These are phyloP conservation scores for Cephus sareptanus DNA, from an alignment of 2,888 invertebrate species.

Conservation along the genomic window DNA sequence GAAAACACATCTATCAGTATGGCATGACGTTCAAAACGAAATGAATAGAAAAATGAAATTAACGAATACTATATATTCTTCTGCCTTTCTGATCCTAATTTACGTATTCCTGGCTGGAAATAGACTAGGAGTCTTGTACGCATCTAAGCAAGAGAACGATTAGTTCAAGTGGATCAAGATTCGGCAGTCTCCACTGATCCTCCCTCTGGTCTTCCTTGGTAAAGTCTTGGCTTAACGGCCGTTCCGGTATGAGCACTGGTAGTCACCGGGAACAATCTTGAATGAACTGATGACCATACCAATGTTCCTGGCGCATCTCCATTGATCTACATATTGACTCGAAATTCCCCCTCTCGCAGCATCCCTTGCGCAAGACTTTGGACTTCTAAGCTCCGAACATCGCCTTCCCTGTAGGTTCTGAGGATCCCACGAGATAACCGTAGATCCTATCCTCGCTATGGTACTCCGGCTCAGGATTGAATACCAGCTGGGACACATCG, in stretches of 20 bases:
- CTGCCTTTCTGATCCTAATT: neutral
- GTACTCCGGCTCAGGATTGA: neutral
- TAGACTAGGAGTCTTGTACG: neutral
- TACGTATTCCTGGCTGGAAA: neutral
- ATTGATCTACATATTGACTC: neutral
- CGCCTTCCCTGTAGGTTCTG: neutral
- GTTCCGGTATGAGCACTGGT: neutral
- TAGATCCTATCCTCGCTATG: neutral
- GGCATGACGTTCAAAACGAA: conserved; percentile 38
- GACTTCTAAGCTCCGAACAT: too few relatives aligned
- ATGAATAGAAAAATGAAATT: neutral
- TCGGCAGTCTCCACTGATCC: neutral
- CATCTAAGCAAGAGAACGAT: neutral
- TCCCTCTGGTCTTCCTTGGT: neutral
- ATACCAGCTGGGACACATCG: neutral
- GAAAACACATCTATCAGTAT: conserved; percentile 44
- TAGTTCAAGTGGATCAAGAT: neutral
- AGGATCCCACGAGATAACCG: neutral
- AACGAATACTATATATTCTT: neutral
- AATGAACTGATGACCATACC: neutral
- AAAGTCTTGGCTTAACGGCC: neutral
- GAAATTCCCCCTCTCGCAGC: neutral
- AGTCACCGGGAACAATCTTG: neutral
- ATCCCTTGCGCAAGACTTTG: neutral
- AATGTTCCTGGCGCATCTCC: neutral